Base-by-base conservation (phyloP, 2,888 invertebrate species). In the Phengaris alcon region DNA sequence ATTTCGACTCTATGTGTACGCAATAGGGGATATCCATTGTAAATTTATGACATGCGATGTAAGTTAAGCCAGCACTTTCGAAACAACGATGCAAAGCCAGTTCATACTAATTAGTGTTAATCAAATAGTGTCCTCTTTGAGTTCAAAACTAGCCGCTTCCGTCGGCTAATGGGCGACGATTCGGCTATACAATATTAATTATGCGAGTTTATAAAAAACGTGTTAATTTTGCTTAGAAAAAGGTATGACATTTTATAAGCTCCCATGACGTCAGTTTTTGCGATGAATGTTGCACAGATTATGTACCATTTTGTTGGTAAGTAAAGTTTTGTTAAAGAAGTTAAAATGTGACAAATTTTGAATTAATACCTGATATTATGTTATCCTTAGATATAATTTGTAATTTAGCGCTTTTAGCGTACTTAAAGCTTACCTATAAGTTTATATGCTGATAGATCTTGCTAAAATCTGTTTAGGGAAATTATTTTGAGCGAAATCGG, bases 71-170 rank as follows among this genome's bases (percentile, higher is more conserved):
- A 81, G 81, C 80, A 84, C 87, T 90, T 90, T 90, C 90, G 84
- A 88, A 84, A 83, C 85, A 81, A 81, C 82, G 85, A 84, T 83
- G 84, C 81, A 80, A 81, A 88, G 88, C 92, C 90, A 89, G 91
- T 91, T 88, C 82, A 81, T 77, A 84, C 86, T 93, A 93, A 93
- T 93, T 92, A 91, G 88, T 91, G 93, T 90, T 93, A 93, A 93
- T 90, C 90, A 93, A 93, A 93, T 89, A 93, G 84, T 85, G 87
- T 88, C 88, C 87, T 86, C 87, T 85, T 86, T 86, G 84, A 82
- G 82, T 86, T 84, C 82, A 79, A 84, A 85, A 87, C 88, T 85
- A 83, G 85, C 87, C 82, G 84, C 85, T 84, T 84, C 83, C 84
- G 80, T 81, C 78, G 80, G 80, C 79, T 84, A 84, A 86, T 84